phyloP scores from a whole-genome alignment of 2,888 invertebrate species.

The Drosophila testacea region DNA sequence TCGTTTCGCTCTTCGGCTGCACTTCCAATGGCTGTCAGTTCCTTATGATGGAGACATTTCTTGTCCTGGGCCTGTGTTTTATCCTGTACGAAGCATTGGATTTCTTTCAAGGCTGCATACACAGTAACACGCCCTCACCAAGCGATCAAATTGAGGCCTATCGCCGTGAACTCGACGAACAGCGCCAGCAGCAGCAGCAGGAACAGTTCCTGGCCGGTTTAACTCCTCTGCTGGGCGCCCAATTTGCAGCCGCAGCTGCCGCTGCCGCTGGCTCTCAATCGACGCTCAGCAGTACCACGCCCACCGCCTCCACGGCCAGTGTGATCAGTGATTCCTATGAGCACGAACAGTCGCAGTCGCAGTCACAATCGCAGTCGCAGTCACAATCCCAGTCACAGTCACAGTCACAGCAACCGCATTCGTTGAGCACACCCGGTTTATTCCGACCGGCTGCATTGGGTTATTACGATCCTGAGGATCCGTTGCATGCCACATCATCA shows the following conservation, averaged over 20 bases:
- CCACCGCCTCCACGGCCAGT: constrained; percentile 81
- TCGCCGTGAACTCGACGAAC: constrained; percentile 84
- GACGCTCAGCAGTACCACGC: constrained; percentile 75
- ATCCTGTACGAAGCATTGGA: constrained; percentile 89
- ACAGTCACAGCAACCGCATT: constrained; percentile 64
- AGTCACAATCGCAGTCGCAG: constrained; percentile 54
- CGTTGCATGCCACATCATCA: constrained; percentile 78
- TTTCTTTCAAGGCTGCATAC: constrained; percentile 87
- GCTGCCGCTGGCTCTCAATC: constrained; percentile 68
- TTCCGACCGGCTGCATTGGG: constrained; percentile 67
- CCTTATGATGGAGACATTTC: constrained; percentile 88
- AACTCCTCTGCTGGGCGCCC: constrained; percentile 81
- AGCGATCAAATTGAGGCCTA: constrained; percentile 84
- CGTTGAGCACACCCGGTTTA: constrained; percentile 69
- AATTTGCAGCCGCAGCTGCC: constrained; percentile 69
- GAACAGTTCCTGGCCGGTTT: constrained; percentile 82
- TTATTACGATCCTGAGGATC: constrained; percentile 75
- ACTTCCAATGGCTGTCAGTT: constrained; percentile 80
- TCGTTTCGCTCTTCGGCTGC: constrained; percentile 43
- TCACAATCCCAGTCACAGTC: constrained; percentile 54
- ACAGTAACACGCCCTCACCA: constrained; percentile 83
- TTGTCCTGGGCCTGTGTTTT: constrained; percentile 89
- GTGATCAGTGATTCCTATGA: constrained; percentile 80
- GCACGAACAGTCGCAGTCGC: constrained; percentile 62
- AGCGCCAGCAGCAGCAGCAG: constrained; percentile 85